Evolutionary conservation across 2,113 vertebrate genomes (phyloP), one percentile per base, ranked within the genome.

Genomic region (Malaclemys terrapin): DNA sequence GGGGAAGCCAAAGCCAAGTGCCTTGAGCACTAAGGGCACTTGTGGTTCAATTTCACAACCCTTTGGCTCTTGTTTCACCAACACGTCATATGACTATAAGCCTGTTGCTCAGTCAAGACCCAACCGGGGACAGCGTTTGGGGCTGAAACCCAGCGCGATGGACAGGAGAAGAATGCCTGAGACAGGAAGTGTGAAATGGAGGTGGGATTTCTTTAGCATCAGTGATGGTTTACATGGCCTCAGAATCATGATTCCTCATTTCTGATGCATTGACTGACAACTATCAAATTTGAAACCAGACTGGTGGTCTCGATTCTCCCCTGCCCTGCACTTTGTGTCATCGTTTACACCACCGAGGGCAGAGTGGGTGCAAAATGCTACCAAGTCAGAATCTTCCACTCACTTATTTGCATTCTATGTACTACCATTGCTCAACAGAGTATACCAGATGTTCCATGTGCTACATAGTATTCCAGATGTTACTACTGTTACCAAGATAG

Each of bases 91-190:
- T 38, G 42, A 10, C 24, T 52, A 22, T 2, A 57, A 22, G 29
- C 5, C 25, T 25, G 4, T 42, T 79, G 25, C 13, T 85, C 59
- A 85, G 5, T 5, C 52, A 31, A 31, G 19, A 49, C 29, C n/a
- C 6, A 25, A 79, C 9, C 4, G 59, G 54, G 88, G 75, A 9
- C 35, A 87, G 8, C 22, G 17, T 54, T 31, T 13, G 11, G 53
- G n/a, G 8, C 16, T 80, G 31, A 83, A 12, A 69, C 12, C 72
- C 0, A 0, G 49, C 83, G 49, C 22, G 2, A 69, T 20, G 35
- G 24, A 11, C 62, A 59, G 17, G 38, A 65, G 62, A 88, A 62
- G 49, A 45, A 89, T 76, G 85, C 13, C 38, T 9, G 5, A 20
- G 25, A 25, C 50, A 53, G 90, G 69, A 84, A 53, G 52, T 10